Percentiles rank a stretch among this genome's conserved stretches.
These are phyloP conservation scores for Leucoraja ocellata DNA, from an alignment of 2,797 vertebrate species.

Conservation along the genomic window DNA sequence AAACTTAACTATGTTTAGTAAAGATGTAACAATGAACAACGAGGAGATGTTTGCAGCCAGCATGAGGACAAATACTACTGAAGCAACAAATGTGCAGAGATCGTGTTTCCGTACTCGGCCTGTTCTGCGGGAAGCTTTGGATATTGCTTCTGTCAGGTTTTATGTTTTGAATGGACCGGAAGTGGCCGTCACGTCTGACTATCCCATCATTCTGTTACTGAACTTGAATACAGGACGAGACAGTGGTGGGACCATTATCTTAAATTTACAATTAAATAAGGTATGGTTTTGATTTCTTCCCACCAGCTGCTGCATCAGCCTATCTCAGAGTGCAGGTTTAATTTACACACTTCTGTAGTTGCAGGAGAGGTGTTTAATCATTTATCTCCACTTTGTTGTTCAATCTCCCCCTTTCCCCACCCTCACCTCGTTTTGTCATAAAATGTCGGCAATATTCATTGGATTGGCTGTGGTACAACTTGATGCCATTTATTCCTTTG, in stretches of 20 bases:
- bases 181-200: slow-evolving; percentile 53
- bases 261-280: slow-evolving; percentile 71
- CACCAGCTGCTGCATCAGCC: not conserved
- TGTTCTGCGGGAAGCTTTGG: slow-evolving; percentile 71
- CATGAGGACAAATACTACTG: not conserved
- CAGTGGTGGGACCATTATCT: slow-evolving; percentile 75
- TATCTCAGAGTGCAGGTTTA: not conserved
- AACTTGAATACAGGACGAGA: slow-evolving; percentile 63
- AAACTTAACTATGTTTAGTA: slow-evolving; percentile 41
- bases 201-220: slow-evolving; percentile 68
- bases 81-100: slow-evolving; percentile 21
- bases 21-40: not conserved
- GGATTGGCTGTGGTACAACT: not conserved
- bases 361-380: not conserved
- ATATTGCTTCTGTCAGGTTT: slow-evolving; percentile 74
- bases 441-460: not conserved
- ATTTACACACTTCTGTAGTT: not conserved
- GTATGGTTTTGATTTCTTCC: slow-evolving; percentile 43
- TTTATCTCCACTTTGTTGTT: not conserved
- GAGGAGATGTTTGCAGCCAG: not conserved
- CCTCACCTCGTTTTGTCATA: too few relatives aligned
- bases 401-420: too few relatives aligned
- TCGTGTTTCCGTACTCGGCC: slow-evolving; percentile 68
- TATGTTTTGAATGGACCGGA: slow-evolving; percentile 58
- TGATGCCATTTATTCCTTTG: not conserved